These are phyloP conservation scores for Listrodromus nycthemerus DNA, from an alignment of 2,888 invertebrate species.

Conservation along the genomic window DNA sequence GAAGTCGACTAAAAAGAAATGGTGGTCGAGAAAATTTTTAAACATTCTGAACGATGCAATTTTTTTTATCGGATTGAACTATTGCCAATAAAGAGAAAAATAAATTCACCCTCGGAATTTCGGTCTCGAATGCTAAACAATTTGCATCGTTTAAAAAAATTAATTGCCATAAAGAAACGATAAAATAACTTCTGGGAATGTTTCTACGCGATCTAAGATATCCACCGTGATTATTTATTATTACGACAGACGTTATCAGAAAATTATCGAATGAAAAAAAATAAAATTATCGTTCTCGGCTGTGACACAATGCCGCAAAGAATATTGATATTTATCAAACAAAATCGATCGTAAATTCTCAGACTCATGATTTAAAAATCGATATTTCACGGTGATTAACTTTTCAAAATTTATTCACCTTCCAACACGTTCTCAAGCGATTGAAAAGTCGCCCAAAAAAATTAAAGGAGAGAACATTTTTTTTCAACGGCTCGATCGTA, in stretches of 20 bases:
- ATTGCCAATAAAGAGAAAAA: slow-evolving; percentile 29
- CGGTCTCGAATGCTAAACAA: background rate
- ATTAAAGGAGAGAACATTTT: background rate
- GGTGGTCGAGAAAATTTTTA: no score
- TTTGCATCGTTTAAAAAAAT: background rate
- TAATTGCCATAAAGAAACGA: slow-evolving; percentile 5
- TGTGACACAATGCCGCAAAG: background rate
- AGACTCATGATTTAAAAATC: background rate
- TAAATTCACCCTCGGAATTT: background rate
- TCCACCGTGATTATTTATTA: background rate
- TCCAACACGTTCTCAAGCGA: background rate
- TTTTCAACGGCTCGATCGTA: background rate
- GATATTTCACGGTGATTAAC: background rate
- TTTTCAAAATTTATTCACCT: background rate
- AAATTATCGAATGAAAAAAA: background rate
- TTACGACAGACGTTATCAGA: no score
- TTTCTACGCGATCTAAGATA: background rate
- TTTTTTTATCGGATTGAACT: background rate
- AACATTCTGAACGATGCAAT: no score
- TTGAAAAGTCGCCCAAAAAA: background rate
- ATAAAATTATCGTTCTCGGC: background rate
- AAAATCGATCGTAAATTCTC: background rate
- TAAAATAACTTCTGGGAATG: background rate
- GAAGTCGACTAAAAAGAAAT: background rate
- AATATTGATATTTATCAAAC: background rate